Base-by-base conservation (phyloP, 2,888 invertebrate genomes). In the Allophyes oxyacanthae region DNA sequence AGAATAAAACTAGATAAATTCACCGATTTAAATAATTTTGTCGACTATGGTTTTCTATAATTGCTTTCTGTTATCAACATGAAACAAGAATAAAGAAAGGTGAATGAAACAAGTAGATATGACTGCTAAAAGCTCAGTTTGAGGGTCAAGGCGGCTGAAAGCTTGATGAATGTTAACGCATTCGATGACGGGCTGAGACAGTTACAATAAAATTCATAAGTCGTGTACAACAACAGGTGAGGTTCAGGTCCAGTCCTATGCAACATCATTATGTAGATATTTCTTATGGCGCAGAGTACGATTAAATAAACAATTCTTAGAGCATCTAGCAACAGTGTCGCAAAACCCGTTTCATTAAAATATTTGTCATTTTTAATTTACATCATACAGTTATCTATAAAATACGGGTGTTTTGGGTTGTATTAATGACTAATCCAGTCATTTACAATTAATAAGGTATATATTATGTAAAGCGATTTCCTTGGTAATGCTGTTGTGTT, bases 401-500 rank as follows among this genome's bases (percentile, higher is more conserved):
- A 83, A 83, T 85, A 86, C 77, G 71, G 65, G 75, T 74, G 79
- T 81, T 79, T 82, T 82, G 82, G 82, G 71, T 80, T 84, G 77
- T 79, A 78, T 76, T 64, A 28, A 58, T 81, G 81, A 84, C 83
- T 85, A 83, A 74, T 78, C 74, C 78, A 83, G 83, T 67, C 83
- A 81, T 80, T 70, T 81, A 85, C 76, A 79, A 82, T 80, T 84
- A 83, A 80, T 82, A 79, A 81, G 68, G 73, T 82, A 81, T 83
- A 72, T 72, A 76, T 77, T 81, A 83, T 84, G 82, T 89, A 91
- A 90, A 90, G 89, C 91, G 82, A 87, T 88, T 84, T 92, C 88
- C 89, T 92, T 90, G 91, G 91, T 91, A 90, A 89, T 85, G 85
- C 85, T 87, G 82, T 82, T 78, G 78, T 84, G 82, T 82, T 81